Conservation (phyloP, 1,140 invertebrate species). For the Drosophila pseudoananassae region DNA sequence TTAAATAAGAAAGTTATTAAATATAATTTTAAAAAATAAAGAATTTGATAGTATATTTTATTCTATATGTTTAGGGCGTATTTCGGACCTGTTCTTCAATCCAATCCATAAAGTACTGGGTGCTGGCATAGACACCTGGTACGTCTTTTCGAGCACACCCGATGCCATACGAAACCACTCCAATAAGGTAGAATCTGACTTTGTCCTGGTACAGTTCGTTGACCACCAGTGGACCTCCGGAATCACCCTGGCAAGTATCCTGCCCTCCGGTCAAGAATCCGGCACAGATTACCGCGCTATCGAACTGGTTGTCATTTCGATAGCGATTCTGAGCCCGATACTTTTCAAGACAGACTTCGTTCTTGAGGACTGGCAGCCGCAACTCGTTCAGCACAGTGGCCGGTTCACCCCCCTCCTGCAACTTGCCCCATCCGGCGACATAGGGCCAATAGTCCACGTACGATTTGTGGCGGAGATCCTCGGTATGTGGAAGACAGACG, state of each 20-base stretch:
- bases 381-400: constrained; percentile 87
- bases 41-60: no score
- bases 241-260: constrained; percentile 94
- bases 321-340: constrained; percentile 86
- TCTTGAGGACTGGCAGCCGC: constrained; percentile 89
- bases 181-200: constrained; percentile 86
- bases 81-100: constrained; percentile 57
- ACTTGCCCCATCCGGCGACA: constrained; percentile 92
- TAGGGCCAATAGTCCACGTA: constrained; percentile 85
- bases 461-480: constrained; percentile 42
- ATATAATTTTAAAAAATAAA: no score
- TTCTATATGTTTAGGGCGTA: constrained; percentile 29
- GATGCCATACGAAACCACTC: constrained; percentile 89
- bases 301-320: constrained; percentile 86
- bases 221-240: constrained; percentile 92
- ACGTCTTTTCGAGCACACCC: constrained; percentile 88
- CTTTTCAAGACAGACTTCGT: constrained; percentile 86
- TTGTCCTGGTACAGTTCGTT: constrained; percentile 57
- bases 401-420: constrained; percentile 85
- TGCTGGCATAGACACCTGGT: constrained; percentile 90
- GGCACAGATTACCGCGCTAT: constrained; percentile 89
- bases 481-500: constrained; percentile 55
- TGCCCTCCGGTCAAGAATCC: constrained; percentile 89
- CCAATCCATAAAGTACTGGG: constrained; percentile 86
- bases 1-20: neutral